Evolutionary conservation across 2,113 vertebrate genomes (phyloP).

Genomic region (Struthio camelus): DNA sequence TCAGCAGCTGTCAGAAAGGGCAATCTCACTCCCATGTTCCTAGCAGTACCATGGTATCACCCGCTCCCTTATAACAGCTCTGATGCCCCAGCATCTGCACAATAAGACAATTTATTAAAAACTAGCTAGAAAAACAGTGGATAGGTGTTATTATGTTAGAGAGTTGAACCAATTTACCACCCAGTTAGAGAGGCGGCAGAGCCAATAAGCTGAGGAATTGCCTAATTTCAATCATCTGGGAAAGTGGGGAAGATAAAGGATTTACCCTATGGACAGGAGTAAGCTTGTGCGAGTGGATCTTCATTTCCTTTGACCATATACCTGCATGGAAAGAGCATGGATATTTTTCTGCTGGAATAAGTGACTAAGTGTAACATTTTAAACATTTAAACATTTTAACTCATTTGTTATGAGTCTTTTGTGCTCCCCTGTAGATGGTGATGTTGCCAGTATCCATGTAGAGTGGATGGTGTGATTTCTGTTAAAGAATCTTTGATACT

Average conservation of each 20-base stretch:
- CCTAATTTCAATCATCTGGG: background rate
- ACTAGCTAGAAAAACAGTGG: background rate
- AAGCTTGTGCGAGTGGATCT: background rate
- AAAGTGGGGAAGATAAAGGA: background rate
- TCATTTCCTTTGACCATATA: background rate
- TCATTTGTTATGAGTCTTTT: background rate
- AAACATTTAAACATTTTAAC: too few species aligned
- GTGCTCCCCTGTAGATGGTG: background rate
- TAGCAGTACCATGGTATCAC: background rate
- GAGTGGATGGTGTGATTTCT: background rate
- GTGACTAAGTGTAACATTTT: background rate
- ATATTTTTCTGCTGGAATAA: background rate
- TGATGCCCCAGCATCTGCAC: background rate
- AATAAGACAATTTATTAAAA: background rate
- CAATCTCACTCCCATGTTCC: background rate
- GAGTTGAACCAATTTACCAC: background rate
- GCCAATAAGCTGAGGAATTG: background rate
- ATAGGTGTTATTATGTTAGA: background rate
- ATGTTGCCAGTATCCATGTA: background rate
- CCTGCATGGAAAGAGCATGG: accelerated
- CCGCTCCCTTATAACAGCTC: background rate
- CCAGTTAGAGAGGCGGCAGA: background rate
- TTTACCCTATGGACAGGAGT: background rate
- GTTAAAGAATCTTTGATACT: background rate
- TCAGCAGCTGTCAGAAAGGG: background rate